phyloP scores from a whole-genome alignment of 2,113 vertebrate genomes.

The Callipepla californica region DNA sequence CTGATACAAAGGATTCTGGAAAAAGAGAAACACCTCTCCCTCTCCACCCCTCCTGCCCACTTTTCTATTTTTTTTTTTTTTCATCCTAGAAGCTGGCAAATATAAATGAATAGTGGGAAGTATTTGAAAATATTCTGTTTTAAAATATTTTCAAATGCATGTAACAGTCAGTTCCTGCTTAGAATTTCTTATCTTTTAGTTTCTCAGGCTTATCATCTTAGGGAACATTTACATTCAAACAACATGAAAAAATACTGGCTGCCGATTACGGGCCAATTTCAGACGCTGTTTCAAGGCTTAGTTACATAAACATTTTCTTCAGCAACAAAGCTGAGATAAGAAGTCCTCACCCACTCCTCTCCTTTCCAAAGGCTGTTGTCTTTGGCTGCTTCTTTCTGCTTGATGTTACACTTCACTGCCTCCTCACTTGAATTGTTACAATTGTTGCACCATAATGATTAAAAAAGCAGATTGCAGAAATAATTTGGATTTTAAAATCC shows the following conservation, averaged over 20 bases:
- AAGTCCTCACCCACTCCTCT: constrained; percentile 24
- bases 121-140: not conserved
- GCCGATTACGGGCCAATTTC: not conserved
- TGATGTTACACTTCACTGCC: not conserved
- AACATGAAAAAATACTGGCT: not conserved
- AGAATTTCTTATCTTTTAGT: not conserved
- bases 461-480: not conserved
- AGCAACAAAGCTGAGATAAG: constrained; percentile 29
- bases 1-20: not conserved
- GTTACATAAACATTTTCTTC: constrained; percentile 51
- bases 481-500: constrained; percentile 8
- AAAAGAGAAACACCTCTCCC: not conserved
- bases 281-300: constrained; percentile 9
- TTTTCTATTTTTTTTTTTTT: not conserved
- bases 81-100: not conserved
- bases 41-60: not conserved
- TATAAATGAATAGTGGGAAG: not conserved
- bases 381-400: constrained; percentile 40
- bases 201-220: not conserved
- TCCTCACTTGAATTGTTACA: not conserved
- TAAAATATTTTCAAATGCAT: constrained; percentile 7
- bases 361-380: constrained; percentile 13
- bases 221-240: constrained; percentile 17
- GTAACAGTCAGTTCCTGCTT: not conserved
- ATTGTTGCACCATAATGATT: not conserved